Base-by-base conservation (phyloP, 2,888 invertebrate genomes). In the Calameuta idolon region DNA sequence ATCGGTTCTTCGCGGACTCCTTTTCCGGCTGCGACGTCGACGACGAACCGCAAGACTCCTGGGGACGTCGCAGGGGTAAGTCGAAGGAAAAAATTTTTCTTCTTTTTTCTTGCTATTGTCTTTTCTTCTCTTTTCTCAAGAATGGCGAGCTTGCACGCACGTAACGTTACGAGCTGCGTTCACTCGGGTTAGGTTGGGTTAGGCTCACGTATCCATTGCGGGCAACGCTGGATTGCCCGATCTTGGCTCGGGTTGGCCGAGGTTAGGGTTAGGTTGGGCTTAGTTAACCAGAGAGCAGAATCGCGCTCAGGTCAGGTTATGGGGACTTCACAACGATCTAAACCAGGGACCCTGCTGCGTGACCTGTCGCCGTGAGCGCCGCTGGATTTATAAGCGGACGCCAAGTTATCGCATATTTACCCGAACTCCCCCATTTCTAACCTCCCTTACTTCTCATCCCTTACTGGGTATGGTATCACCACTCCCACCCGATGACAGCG, bases 381-480 rank as follows among this genome's bases (percentile, higher is more conserved):
- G 83, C 84, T 89, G 89, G 89, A 91, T 91, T 91, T 91, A 91
- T 90, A 90, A 86, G 87, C 90, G 89, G 89, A 90, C 89, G 89
- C 88, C 88, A 88, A 91, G 90, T 91, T 91, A 90, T 91, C 91
- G 90, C 90, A 90, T 91, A 91, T 91, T 91, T 91, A 90, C 89
- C 88, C 35, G 55, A 31, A 34, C 79, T 69, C 69, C 74, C 78
- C 82, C 77, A 77, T 74, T 74, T 35, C 34, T n/a, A 34, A 12
- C 74, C 34, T n/a, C 37, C 34, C 30, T 74, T 74, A 78, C 81
- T 82, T 82, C 75, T 81, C 82, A 78, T 76, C 79, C 74, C 79
- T 80, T 75, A 31, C 71, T 23, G 1, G n/a, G 31, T 71, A 3
- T 5, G 33, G 79, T 78, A 79, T 83, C 83, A 78, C 79, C 85